Conservation (phyloP, 2,888 invertebrate species). For the Aporophyla lueneburgensis region DNA sequence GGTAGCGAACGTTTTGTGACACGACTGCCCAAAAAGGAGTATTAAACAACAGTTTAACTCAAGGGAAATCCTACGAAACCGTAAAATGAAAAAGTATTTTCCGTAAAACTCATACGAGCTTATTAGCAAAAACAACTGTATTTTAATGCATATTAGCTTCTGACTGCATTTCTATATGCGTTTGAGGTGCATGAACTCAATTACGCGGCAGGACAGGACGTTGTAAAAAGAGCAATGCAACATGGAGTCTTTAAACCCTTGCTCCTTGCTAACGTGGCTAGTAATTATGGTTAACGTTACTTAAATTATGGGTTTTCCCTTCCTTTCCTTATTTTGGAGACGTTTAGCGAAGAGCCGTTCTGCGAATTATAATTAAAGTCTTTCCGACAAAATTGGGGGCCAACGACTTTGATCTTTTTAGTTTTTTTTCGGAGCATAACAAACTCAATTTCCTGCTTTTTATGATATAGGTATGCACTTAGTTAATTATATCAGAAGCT, state of each 20-base stretch:
- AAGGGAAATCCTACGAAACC: not conserved
- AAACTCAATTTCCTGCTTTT: not conserved
- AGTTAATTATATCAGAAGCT: not conserved
- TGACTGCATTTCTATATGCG: slow-evolving; percentile 35
- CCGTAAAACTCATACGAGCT: not conserved
- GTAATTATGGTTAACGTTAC: slow-evolving; percentile 55
- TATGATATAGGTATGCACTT: not conserved
- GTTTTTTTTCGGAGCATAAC: not conserved
- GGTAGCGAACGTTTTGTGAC: no score
- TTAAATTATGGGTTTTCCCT: slow-evolving; percentile 44
- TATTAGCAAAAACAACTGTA: slow-evolving; percentile 9
- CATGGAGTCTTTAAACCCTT: slow-evolving; percentile 49
- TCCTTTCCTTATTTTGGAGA: slow-evolving; percentile 19
- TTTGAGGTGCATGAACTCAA: slow-evolving; percentile 66
- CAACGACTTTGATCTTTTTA: not conserved
- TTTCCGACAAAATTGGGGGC: slow-evolving; percentile 15
- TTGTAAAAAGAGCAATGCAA: slow-evolving; percentile 55
- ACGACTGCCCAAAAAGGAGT: no score
- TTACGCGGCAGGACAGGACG: slow-evolving; percentile 59
- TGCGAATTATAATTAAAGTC: not conserved
- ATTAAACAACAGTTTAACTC: no score
- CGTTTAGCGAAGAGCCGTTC: slow-evolving; percentile 14
- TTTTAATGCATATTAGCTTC: slow-evolving; percentile 22
- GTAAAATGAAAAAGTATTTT: slow-evolving; percentile 4
- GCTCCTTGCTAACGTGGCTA: slow-evolving; percentile 34